phyloP scores from a whole-genome alignment of 1,140 invertebrate genomes.

The Brachionus rotundiformis region DNA sequence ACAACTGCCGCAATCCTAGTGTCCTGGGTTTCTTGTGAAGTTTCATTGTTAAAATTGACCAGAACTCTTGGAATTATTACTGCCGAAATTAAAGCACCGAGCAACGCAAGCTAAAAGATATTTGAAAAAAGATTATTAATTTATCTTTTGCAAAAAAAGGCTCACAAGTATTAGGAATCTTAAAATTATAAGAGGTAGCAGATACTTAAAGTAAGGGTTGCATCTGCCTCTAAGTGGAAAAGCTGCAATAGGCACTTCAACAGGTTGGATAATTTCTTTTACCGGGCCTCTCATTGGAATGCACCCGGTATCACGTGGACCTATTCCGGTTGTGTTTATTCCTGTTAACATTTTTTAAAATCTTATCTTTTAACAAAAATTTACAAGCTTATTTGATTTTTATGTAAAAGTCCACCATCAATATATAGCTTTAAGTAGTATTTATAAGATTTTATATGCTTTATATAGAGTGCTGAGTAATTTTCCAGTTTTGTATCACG shows the following conservation, averaged over 20 bases:
- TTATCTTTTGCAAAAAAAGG: not conserved
- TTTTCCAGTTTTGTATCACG: constrained; percentile 8
- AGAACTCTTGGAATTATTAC: constrained; percentile 6
- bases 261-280: constrained; percentile 17
- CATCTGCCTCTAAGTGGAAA: constrained; percentile 39
- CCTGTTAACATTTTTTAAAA: not conserved
- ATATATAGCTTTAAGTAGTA: not conserved
- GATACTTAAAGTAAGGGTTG: constrained; percentile 12
- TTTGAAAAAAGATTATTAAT: not conserved
- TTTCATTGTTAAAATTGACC: constrained; percentile 5
- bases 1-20: constrained; percentile 20
- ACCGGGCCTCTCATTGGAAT: not conserved
- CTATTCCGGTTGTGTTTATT: constrained; percentile 11
- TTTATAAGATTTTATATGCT: not conserved
- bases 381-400: not conserved
- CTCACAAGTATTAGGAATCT: constrained; percentile 5
- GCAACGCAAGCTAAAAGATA: not conserved
- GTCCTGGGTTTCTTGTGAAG: not conserved
- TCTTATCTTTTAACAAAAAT: not conserved
- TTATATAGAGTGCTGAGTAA: not conserved
- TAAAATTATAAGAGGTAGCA: constrained; percentile 5
- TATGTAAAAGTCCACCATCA: not conserved
- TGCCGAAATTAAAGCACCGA: constrained; percentile 18
- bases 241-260: constrained; percentile 20
- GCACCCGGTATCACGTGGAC: not conserved